phyloP scores from a whole-genome alignment of 2,888 invertebrate genomes.

The Campoplex capitator region DNA sequence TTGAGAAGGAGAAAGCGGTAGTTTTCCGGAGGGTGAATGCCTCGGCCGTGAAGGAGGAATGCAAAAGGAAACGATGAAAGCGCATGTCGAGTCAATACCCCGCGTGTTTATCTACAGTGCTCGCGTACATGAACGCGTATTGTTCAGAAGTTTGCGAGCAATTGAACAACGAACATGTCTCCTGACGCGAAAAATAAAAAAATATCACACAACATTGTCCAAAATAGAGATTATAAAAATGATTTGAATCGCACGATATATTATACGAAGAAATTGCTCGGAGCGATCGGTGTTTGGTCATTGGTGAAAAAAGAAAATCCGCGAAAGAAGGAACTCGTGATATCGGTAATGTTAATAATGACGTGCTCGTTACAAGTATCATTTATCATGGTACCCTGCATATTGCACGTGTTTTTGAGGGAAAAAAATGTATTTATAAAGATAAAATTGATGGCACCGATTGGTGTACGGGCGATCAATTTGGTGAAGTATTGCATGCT shows the following conservation, averaged over 20 bases:
- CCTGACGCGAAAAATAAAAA: not conserved
- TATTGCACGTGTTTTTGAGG: conserved; percentile 8
- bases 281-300: conserved; percentile 48
- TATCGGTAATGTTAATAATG: conserved; percentile 10
- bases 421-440: conserved; percentile 35
- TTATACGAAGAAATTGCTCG: conserved; percentile 21
- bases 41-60: not conserved
- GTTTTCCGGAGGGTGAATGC: not conserved
- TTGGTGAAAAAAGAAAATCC: conserved; percentile 32
- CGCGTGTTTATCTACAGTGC: not conserved
- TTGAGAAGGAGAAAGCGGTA: too few relatives aligned
- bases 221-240: conserved; percentile 20
- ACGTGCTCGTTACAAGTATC: conserved; percentile 19
- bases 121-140: not conserved
- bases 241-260: conserved; percentile 22
- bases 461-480: conserved; percentile 18
- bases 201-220: not conserved
- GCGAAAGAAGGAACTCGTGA: conserved; percentile 4
- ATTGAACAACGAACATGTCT: not conserved
- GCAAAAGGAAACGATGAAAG: not conserved
- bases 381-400: conserved; percentile 40
- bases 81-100: not conserved
- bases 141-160: not conserved
- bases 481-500: not conserved
- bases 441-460: conserved; percentile 41